Conservation (phyloP, 2,113 vertebrate genomes). For the Sceloporus undulatus region DNA sequence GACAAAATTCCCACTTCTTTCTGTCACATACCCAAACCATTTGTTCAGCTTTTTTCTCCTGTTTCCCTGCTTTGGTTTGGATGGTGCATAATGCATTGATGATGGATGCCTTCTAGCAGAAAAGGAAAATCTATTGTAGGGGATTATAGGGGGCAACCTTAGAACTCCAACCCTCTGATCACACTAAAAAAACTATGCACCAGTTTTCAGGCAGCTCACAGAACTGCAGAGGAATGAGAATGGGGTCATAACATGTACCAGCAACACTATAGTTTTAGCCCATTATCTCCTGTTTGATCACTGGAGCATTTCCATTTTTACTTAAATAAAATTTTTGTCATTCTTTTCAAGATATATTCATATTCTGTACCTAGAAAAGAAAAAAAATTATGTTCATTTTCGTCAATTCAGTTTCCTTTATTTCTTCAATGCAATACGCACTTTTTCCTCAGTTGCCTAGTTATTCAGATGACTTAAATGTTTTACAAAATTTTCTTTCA, state of each 20-base stretch:
- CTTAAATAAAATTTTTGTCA: not conserved
- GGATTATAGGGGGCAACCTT: no score
- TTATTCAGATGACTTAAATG: not conserved
- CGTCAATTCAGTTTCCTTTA: not conserved
- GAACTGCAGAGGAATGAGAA: no score
- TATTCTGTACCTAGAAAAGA: not conserved
- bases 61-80: no score
- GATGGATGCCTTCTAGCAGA: no score
- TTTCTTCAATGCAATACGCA: not conserved
- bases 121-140: no score
- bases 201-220: no score
- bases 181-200: no score
- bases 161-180: no score
- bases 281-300: not conserved
- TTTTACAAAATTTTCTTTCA: slow-evolving; percentile 5
- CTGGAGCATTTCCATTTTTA: not conserved
- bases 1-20: not conserved
- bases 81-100: no score
- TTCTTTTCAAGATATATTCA: not conserved
- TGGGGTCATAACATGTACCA: no score
- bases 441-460: not conserved
- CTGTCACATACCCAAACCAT: not conserved
- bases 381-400: not conserved
- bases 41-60: not conserved
- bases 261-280: not conserved